Evolutionary conservation across 1,140 invertebrate genomes (phyloP).

Genomic region (Gonatopus flavifemur): DNA sequence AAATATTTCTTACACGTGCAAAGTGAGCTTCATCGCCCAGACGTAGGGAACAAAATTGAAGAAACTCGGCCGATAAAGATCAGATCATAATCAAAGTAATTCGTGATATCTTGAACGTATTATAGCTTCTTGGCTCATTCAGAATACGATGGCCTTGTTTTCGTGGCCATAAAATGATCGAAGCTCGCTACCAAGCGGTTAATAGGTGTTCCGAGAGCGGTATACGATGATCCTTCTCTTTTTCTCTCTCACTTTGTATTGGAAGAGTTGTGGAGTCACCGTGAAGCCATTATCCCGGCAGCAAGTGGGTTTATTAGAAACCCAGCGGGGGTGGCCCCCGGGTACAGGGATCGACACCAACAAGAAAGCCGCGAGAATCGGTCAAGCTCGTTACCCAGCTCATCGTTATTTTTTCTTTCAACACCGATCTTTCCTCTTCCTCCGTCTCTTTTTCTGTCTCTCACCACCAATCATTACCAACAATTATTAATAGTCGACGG

Average conservation of each 20-base stretch:
- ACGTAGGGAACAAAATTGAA: no score
- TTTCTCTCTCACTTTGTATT: neutral
- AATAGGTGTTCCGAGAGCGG: no score
- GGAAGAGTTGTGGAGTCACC: slow-evolving; percentile 48
- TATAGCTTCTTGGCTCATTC: no score
- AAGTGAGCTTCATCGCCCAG: no score
- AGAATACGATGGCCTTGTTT: no score
- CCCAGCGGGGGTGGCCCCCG: slow-evolving; percentile 52
- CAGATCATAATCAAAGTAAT: no score
- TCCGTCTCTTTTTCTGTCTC: neutral
- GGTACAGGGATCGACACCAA: slow-evolving; percentile 37
- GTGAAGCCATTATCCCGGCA: slow-evolving; percentile 50
- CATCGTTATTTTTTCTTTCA: slow-evolving; percentile 20
- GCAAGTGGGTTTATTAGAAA: slow-evolving; percentile 56
- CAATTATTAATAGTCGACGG: slow-evolving; percentile 44
- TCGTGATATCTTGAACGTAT: no score
- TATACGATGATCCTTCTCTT: slow-evolving; percentile 2
- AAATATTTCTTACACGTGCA: no score
- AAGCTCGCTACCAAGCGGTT: no score
- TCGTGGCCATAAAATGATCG: no score
- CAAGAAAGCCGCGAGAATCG: slow-evolving; percentile 32
- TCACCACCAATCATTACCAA: slow-evolving; percentile 32
- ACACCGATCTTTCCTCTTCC: neutral
- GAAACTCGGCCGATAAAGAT: no score
- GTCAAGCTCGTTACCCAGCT: slow-evolving; percentile 41